phyloP scores from a whole-genome alignment of 2,797 vertebrate genomes.

The Falco cherrug region DNA sequence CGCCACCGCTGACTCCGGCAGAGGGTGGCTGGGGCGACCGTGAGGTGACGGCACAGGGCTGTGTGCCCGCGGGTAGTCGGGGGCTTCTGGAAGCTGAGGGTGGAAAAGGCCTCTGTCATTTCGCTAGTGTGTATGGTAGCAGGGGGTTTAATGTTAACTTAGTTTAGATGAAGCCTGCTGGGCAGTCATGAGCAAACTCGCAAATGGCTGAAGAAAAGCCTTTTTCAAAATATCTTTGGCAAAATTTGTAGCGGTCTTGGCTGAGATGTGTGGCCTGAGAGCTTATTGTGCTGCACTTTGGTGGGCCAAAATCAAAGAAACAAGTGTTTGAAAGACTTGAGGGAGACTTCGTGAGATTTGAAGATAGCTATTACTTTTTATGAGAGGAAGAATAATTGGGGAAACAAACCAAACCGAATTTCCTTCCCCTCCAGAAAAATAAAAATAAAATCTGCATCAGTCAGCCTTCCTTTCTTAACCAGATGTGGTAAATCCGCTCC shows the following conservation, averaged over 20 bases:
- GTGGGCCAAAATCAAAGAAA: neutral
- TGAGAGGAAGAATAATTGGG: neutral
- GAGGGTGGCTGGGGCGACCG: neutral
- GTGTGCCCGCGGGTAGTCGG: too few relatives aligned
- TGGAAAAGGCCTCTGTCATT: rapidly evolving
- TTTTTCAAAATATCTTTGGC: neutral
- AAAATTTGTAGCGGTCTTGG: neutral
- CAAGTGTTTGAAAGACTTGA: neutral
- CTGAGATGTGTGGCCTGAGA: neutral
- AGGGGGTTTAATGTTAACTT: too few relatives aligned
- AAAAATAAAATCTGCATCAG: neutral
- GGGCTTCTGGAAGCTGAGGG: neutral
- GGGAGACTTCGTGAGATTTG: neutral
- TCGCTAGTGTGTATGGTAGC: neutral
- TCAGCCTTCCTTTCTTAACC: neutral
- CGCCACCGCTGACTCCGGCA: rapidly evolving
- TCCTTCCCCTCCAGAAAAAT: neutral
- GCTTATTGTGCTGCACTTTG: neutral
- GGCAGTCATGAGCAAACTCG: neutral
- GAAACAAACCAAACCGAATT: neutral
- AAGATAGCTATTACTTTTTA: neutral
- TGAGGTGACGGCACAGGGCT: neutral
- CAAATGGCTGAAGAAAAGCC: neutral
- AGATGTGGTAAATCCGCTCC: neutral
- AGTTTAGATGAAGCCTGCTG: neutral